Percentiles rank a stretch among this genome's conserved stretches.
Evolutionary conservation across 1,140 invertebrate species (phyloP).

Genomic region (Brachionus asplanchnoidis): DNA sequence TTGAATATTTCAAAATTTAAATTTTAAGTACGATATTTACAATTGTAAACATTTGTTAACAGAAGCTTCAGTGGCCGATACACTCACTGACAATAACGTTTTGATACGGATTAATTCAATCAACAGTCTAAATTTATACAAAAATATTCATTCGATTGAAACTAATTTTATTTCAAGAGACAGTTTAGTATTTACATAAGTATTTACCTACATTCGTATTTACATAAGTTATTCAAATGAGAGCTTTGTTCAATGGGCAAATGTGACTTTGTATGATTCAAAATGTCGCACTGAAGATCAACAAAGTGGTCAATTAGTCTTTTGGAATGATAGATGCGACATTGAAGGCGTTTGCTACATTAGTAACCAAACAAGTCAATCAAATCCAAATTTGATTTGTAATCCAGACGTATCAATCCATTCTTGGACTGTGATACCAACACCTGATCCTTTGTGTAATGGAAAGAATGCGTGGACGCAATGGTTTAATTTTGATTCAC

Average conservation of each 20-base stretch:
- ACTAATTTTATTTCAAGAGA: background rate
- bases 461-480: conserved; percentile 7
- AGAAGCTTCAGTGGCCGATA: background rate
- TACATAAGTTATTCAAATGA: background rate
- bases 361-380: background rate
- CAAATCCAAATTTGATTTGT: background rate
- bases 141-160: background rate
- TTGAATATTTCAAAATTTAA: background rate
- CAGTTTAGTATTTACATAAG: too few species aligned
- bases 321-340: conserved; percentile 7
- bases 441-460: conserved; percentile 31
- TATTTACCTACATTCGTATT: background rate
- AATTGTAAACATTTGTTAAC: background rate
- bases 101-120: background rate
- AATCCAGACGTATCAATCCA: background rate
- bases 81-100: background rate
- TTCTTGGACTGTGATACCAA: background rate
- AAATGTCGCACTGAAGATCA: background rate
- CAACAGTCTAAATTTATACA: background rate
- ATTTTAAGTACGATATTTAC: background rate
- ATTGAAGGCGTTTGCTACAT: conserved; percentile 29
- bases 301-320: background rate
- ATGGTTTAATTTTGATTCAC: conserved; percentile 7
- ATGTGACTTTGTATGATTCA: conserved; percentile 5
- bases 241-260: background rate